Evolutionary conservation across 2,888 invertebrate genomes (phyloP).

Genomic region (Choreutis nemorana): DNA sequence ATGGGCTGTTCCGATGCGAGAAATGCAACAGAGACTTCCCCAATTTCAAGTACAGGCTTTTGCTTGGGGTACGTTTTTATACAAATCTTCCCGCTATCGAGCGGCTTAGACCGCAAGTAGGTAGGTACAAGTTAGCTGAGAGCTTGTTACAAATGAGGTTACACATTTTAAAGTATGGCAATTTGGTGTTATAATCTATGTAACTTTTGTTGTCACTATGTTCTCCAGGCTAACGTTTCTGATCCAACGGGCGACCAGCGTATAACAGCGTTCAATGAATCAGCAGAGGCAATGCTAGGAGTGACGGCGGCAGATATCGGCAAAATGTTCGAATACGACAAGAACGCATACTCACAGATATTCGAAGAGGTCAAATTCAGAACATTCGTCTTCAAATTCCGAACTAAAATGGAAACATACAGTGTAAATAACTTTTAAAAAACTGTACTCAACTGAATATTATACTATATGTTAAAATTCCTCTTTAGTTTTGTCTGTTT

Average conservation of each 20-base stretch:
- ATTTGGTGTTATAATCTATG: too few relatives aligned
- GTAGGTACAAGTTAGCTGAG: neutral
- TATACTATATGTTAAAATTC: too few relatives aligned
- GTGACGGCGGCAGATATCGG: constrained; percentile 80
- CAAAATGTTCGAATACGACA: constrained; percentile 72
- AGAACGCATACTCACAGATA: constrained; percentile 70
- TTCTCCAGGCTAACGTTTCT: constrained; percentile 77
- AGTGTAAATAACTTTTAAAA: constrained; percentile 75
- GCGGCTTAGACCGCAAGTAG: too few relatives aligned
- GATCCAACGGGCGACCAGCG: constrained; percentile 91
- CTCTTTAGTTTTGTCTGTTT: too few relatives aligned
- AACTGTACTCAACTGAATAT: too few relatives aligned
- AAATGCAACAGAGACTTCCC: constrained; percentile 89
- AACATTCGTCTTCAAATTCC: constrained; percentile 81
- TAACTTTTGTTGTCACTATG: constrained; percentile 5
- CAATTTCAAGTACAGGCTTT: constrained; percentile 85
- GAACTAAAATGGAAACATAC: constrained; percentile 90
- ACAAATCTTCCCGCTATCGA: neutral
- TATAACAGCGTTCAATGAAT: constrained; percentile 89
- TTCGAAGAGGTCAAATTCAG: constrained; percentile 82
- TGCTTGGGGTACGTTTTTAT: constrained; percentile 74
- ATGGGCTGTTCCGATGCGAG: constrained; percentile 91
- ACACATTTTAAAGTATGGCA: constrained; percentile 1
- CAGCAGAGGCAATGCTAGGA: constrained; percentile 80
- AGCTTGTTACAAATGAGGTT: neutral